Evolutionary conservation across 2,797 vertebrate species (phyloP), one percentile per base, ranked within the genome.

Genomic region (Stomatorhinus walkeri): DNA sequence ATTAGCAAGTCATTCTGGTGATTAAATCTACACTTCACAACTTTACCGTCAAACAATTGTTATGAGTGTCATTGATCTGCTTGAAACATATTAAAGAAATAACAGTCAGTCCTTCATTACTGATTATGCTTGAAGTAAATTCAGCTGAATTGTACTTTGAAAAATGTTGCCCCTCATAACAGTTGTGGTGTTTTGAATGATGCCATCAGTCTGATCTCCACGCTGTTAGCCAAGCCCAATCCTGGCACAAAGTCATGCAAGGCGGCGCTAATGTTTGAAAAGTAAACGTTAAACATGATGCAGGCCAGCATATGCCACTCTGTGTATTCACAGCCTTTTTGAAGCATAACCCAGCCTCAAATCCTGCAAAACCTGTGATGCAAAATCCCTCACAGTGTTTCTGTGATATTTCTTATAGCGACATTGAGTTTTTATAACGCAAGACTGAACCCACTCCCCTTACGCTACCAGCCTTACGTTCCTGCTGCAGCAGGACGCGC

Each of bases 221-320:
- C 2, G 40, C 32, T 19, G 32, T 19, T 40, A 40, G 28, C 68
- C 14, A 76, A 76, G 14, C 14, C 68, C 68, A 36, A 76, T 14
- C 68, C 14, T 76, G 40, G 19, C 2, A 5, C 68, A 72, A 76
- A 19, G 68, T 19, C 68, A 40, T 59, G 86, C 28, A 19, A 28
- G 68, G 32, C 48, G 4, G 36, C 16, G 36, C 72, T 89, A 32
- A 68, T 85, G n/a, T 89, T 89, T 85, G 79, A 89, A 85, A 87
- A 89, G 22, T 54, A 76, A 43, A 52, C 54, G n/a, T 72, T 49
- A 87, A 48, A 88, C 68, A 22, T 46, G 9, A n/a, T 22, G 4
- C 40, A 61, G 49, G 24, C 1, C 16, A 32, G 79, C 48, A 54
- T 46, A 68, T 76, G 81, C 79, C 52, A 51, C 4, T 56, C 10